These are phyloP conservation scores for Lepisosteus oculatus DNA, from an alignment of 2,113 vertebrate genomes.

Conservation along the genomic window DNA sequence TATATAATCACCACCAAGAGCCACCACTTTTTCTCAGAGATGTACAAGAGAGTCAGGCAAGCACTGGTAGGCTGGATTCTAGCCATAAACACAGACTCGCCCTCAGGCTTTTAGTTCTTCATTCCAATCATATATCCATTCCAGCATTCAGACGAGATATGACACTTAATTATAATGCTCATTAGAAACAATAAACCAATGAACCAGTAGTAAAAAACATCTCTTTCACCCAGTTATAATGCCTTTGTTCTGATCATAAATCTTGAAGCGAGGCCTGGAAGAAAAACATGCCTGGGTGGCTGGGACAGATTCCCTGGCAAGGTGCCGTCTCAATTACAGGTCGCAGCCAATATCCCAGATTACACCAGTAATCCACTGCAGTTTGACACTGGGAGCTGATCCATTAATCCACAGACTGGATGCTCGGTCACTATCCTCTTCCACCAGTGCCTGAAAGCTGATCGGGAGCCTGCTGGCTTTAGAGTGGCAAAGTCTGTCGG, in stretches of 20 bases:
- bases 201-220: neutral
- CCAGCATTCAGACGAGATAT: neutral
- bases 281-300: neutral
- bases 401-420: constrained; percentile 51
- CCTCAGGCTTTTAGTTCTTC: too few relatives aligned
- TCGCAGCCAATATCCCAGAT: constrained; percentile 33
- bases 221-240: neutral
- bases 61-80: too few relatives aligned
- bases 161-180: neutral
- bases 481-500: constrained; percentile 29
- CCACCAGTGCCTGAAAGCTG: constrained; percentile 32
- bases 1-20: too few relatives aligned
- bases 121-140: too few relatives aligned
- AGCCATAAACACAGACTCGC: too few relatives aligned
- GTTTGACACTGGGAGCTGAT: constrained; percentile 51
- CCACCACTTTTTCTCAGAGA: too few relatives aligned
- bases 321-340: constrained; percentile 21
- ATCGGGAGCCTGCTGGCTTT: constrained; percentile 18
- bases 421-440: constrained; percentile 17
- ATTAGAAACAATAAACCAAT: neutral
- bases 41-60: too few relatives aligned
- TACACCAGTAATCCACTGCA: constrained; percentile 61
- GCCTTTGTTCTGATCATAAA: neutral
- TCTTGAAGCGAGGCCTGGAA: neutral
- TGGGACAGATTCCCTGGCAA: constrained; percentile 1